Evolutionary conservation across 2,113 vertebrate genomes (phyloP).

Genomic region (Speoplatyrhinus poulsoni): DNA sequence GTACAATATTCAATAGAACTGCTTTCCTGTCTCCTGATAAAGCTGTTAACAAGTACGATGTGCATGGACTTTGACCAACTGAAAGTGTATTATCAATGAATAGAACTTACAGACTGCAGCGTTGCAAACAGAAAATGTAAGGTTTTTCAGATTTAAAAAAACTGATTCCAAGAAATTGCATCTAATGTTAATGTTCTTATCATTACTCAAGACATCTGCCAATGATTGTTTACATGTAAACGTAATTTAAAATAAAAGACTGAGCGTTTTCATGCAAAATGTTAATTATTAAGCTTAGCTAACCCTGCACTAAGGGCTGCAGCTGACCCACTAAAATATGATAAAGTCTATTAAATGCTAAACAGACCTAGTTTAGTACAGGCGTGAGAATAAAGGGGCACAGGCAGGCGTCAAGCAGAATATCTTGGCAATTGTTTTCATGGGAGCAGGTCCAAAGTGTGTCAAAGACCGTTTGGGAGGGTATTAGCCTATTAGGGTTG

Average conservation of each 20-base stretch:
- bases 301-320: neutral
- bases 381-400: neutral
- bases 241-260: neutral
- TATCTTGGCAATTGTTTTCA: slow-evolving; percentile 16
- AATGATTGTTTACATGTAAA: too few species aligned
- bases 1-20: neutral
- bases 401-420: neutral
- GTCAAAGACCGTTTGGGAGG: neutral
- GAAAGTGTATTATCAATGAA: neutral
- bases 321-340: neutral
- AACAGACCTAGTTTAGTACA: neutral
- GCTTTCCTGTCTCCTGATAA: slow-evolving; percentile 6
- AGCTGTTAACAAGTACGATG: neutral
- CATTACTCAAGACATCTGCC: neutral
- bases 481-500: slow-evolving; percentile 8
- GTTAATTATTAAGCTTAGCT: neutral
- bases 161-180: neutral
- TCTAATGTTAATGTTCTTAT: neutral
- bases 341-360: slow-evolving; percentile 6
- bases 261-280: neutral
- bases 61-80: slow-evolving; percentile 30
- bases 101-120: neutral
- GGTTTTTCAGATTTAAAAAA: too few species aligned
- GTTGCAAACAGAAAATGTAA: neutral
- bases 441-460: slow-evolving; percentile 19